Conservation (phyloP, 2,888 invertebrate species). For the Tetanocera ferruginea region DNA sequence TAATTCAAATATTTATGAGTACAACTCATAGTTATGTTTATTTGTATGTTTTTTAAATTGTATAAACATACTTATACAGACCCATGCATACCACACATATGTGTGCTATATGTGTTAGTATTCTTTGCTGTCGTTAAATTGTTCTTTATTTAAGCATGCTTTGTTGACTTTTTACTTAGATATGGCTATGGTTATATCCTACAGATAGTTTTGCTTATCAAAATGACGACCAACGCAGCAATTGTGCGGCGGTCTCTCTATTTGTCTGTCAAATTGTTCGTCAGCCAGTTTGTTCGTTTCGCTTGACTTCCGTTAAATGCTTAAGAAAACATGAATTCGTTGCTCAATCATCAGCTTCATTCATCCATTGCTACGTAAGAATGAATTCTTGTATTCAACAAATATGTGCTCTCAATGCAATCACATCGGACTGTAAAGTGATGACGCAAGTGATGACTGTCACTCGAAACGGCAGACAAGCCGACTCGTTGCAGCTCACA, state of each 20-base stretch:
- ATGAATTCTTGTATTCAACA: too few species aligned
- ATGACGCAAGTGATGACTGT: too few species aligned
- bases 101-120: too few species aligned
- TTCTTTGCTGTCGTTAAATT: too few species aligned
- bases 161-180: slow-evolving; percentile 4
- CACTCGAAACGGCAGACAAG: neutral
- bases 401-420: too few species aligned
- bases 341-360: neutral
- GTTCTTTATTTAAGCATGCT: neutral
- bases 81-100: neutral
- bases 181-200: neutral
- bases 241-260: neutral
- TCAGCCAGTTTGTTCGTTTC: neutral
- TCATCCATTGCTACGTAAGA: too few species aligned
- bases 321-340: neutral
- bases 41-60: too few species aligned
- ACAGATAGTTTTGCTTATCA: slow-evolving; percentile 1
- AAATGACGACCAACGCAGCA: neutral
- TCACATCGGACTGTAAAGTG: too few species aligned
- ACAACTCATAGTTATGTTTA: too few species aligned
- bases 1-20: too few species aligned
- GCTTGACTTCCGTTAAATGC: slow-evolving; percentile 10
- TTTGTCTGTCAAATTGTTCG: neutral
- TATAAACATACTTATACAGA: neutral
- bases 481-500: neutral